Evolutionary conservation across 2,797 vertebrate genomes (phyloP).

Genomic region (Falco rusticolus): DNA sequence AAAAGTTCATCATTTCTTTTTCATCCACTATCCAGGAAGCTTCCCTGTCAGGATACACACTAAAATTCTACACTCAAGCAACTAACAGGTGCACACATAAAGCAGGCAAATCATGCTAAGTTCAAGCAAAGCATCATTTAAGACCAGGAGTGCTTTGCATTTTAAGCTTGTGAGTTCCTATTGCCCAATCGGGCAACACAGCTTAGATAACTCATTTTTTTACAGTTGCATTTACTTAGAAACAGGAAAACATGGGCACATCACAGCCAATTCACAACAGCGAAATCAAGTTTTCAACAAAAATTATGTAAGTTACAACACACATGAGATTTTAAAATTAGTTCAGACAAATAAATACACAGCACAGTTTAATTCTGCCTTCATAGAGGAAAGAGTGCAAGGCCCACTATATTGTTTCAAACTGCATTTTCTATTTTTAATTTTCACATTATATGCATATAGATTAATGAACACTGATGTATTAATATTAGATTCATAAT

Average conservation of each 20-base stretch:
- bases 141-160: background rate
- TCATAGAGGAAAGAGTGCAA: background rate
- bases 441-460: background rate
- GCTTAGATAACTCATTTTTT: background rate
- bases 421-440: background rate
- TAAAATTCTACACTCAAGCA: background rate
- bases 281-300: background rate
- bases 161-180: background rate
- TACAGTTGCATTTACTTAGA: background rate
- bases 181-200: background rate
- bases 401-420: background rate
- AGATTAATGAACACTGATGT: background rate
- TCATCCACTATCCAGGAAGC: conserved; percentile 45
- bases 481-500: background rate
- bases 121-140: background rate
- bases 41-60: conserved; percentile 3
- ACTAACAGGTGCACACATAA: background rate
- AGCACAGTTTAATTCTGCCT: background rate
- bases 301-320: background rate
- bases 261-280: background rate
- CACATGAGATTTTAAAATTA: background rate
- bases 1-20: conserved; percentile 71
- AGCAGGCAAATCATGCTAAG: background rate
- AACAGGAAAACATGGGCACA: background rate
- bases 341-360: background rate